A percentile compares a stretch with the other conserved stretches of the same genome.
Conservation (phyloP, 1,140 invertebrate species). For the Mylabris phalerata region DNA sequence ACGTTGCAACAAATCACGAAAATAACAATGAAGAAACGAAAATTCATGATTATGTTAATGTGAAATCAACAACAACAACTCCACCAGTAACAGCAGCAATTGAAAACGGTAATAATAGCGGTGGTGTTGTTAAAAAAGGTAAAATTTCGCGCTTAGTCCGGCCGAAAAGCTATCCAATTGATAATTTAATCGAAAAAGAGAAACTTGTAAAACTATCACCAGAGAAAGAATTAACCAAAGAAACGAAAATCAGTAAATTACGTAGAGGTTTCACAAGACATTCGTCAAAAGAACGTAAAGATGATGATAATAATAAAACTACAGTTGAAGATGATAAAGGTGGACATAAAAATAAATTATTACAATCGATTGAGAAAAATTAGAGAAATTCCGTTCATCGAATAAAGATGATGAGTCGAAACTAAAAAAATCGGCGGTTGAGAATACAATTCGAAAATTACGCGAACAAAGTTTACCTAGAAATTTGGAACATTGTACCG, state of each 20-base stretch:
- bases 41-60: constrained; percentile 26
- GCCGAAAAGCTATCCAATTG: constrained; percentile 49
- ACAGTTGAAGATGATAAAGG: constrained; percentile 37
- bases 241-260: constrained; percentile 48
- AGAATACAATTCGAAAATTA: constrained; percentile 48
- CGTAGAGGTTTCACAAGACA: constrained; percentile 36
- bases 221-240: constrained; percentile 28
- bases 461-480: constrained; percentile 59
- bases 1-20: constrained; percentile 25
- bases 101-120: constrained; percentile 12
- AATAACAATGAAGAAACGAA: constrained; percentile 31
- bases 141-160: constrained; percentile 52
- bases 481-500: constrained; percentile 43
- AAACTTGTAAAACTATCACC: constrained; percentile 37
- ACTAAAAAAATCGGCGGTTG: constrained; percentile 42
- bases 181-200: constrained; percentile 41
- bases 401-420: constrained; percentile 41
- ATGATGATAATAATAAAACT: constrained; percentile 43
- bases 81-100: not conserved
- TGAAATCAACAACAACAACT: constrained; percentile 11
- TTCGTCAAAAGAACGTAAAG: constrained; percentile 43
- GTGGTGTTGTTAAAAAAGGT: constrained; percentile 34
- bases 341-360: constrained; percentile 49
- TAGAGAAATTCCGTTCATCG: constrained; percentile 53
- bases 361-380: constrained; percentile 59